These are phyloP conservation scores for human DNA, from an alignment of 2,113 vertebrate genomes.

Conservation along the genomic window DNA sequence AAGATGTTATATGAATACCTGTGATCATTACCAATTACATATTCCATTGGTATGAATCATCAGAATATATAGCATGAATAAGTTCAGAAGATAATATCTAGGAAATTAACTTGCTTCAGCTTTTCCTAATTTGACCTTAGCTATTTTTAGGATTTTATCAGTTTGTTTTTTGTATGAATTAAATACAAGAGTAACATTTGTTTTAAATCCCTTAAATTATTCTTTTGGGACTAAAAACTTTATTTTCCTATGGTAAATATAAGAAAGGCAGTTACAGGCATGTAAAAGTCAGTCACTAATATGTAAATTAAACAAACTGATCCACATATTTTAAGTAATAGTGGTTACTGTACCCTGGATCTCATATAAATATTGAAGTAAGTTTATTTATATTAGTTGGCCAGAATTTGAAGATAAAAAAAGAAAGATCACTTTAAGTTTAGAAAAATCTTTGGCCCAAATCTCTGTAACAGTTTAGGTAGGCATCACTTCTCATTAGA, in stretches of 20 bases:
- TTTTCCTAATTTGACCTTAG: conserved; percentile 4
- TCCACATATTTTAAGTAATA: conserved; percentile 77
- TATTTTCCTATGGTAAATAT: conserved; percentile 60
- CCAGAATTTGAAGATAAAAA: conserved; percentile 77
- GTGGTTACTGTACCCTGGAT: conserved; percentile 68
- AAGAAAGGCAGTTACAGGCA: conserved; percentile 61
- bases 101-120: conserved; percentile 61
- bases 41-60: not conserved
- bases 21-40: not conserved
- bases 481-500: conserved; percentile 47
- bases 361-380: conserved; percentile 81
- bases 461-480: not conserved
- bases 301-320: conserved; percentile 76
- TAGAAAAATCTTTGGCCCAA: conserved; percentile 62
- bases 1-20: not conserved
- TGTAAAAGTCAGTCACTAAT: conserved; percentile 74
- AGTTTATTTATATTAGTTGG: conserved; percentile 73
- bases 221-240: conserved; percentile 42
- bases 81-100: conserved; percentile 25
- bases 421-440: conserved; percentile 66
- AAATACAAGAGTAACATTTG: conserved; percentile 54
- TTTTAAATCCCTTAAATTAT: conserved; percentile 67
- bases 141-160: conserved; percentile 45
- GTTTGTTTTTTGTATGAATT: conserved; percentile 52
- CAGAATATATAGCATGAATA: not conserved